phyloP scores from a whole-genome alignment of 2,888 invertebrate species.

The Conus canariensis region DNA sequence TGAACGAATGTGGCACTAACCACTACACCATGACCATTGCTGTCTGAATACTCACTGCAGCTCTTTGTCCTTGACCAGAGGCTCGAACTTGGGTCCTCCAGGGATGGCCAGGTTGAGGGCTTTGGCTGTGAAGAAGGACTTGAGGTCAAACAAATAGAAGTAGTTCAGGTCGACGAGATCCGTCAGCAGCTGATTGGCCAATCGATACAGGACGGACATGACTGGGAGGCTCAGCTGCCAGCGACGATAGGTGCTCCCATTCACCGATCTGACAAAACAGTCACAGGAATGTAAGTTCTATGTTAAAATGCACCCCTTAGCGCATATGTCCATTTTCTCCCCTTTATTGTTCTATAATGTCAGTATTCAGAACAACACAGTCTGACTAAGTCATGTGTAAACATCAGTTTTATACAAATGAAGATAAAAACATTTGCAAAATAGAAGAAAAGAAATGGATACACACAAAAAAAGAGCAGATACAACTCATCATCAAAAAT shows the following conservation, averaged over 20 bases:
- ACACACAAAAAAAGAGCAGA: no score
- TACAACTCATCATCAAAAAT: no score
- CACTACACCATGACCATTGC: not conserved
- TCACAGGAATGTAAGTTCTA: not conserved
- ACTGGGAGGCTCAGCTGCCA: conserved; percentile 98
- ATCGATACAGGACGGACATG: conserved; percentile 97
- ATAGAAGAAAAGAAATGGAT: no score
- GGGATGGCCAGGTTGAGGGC: conserved; percentile 99
- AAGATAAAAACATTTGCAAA: no score
- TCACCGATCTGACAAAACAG: conserved; percentile 85
- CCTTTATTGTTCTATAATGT: not conserved
- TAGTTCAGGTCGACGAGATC: conserved; percentile 99
- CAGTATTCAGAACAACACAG: no score
- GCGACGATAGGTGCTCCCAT: conserved; percentile 96
- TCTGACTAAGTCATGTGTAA: no score
- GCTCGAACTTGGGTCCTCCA: conserved; percentile 99
- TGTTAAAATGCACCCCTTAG: not conserved
- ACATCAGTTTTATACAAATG: no score
- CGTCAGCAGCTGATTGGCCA: conserved; percentile 98
- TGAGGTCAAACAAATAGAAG: conserved; percentile 99
- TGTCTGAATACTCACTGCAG: conserved; percentile 85
- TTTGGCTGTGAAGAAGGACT: conserved; percentile 99
- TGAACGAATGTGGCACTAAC: no score
- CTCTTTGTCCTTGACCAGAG: conserved; percentile 97
- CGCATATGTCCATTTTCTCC: not conserved